Base-by-base conservation (phyloP, 2,888 invertebrate genomes). In the Morpho deidamia region DNA sequence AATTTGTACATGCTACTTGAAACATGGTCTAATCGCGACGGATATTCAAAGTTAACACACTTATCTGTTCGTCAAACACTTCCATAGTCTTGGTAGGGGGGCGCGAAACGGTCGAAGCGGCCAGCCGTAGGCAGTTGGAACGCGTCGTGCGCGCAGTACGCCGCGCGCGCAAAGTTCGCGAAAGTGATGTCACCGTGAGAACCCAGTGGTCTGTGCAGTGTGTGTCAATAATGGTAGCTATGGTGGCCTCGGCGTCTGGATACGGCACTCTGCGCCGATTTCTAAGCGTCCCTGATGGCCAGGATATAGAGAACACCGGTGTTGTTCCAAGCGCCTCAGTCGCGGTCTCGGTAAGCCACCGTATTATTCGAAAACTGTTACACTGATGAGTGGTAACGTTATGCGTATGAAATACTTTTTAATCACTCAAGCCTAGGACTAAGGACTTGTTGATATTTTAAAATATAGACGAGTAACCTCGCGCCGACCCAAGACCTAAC, bases 201-300 rank as follows among this genome's bases (percentile, higher is more conserved):
- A 64, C 44, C 73, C 69, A 72, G 79, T 80, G 78, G 68, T 68
- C 68, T 77, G 83, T 77, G 71, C 59, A 59, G 71, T 70, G 71
- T 60, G 63, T 63, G 65, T 56, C 54, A 59, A 82, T 70, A 74
- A 89, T 88, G 88, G 87, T 89, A 75, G 86, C 88, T 56, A 89
- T 88, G 88, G 87, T 89, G 63, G 88, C 88, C 55, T 88, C 89
- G 57, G 88, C 89, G 65, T 86, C 88, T 66, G 89, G 89, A 74
- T 87, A 85, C 76, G 88, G 87, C 78, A 86, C 88, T 59, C 80
- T 88, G 64, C 86, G 89, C 78, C 83, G 89, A 64, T 88, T 87
- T 69, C 80, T 88, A 57, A 88, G 88, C 77, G 88, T 81, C 57
- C 86, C 88, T 60, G 88, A 82, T 60, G 87, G 87, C 63, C 83